Base-by-base conservation (phyloP, 2,797 vertebrate genomes). In the Arctocebus calabarensis region DNA sequence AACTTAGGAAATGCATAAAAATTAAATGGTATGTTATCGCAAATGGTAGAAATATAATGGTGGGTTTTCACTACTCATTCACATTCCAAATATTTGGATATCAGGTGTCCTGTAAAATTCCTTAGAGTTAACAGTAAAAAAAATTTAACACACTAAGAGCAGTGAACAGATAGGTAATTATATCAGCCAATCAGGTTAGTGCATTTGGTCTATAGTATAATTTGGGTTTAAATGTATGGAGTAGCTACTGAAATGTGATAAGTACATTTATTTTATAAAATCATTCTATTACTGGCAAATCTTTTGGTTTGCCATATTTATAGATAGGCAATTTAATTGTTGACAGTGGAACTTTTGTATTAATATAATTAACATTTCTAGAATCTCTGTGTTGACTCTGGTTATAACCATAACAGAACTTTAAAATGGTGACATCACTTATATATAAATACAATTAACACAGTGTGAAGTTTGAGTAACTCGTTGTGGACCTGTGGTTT, bases 321-420 rank as follows among this genome's bases (percentile, higher is more conserved):
- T 34, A 79, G 32, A 61, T 52, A 70, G 59, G 13, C 55, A 34
- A 40, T 82, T 92, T 75, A 84, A 0, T 64, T 71, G 37, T 16
- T 74, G 62, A 84, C 25, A n/a, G 27, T 81, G 82, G 59, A 87
- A 84, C 25, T 66, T 89, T 25, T 2, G 0, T 78, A 52, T 52
- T 52, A 52, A 52, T 16, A 2, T 73, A 85, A 57, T 55, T 93
- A 89, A 14, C 57, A 37, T 57, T 13, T 11, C 37, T 70, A 88
- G 12, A 19, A 8, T 55, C n/a, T 79, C 61, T 48, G 48, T 85
- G 2, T 74, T 87, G 57, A 43, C 7, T 86, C 84, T 78, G 22
- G 8, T 68, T 90, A 22, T 95, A 34, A 37, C 48, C 61, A 92
- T 88, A 73, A 23, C 71, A 74, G 22, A 78, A 52, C n/a, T 91